phyloP scores from a whole-genome alignment of 1,140 invertebrate species.

The Chrysopa pallens region DNA sequence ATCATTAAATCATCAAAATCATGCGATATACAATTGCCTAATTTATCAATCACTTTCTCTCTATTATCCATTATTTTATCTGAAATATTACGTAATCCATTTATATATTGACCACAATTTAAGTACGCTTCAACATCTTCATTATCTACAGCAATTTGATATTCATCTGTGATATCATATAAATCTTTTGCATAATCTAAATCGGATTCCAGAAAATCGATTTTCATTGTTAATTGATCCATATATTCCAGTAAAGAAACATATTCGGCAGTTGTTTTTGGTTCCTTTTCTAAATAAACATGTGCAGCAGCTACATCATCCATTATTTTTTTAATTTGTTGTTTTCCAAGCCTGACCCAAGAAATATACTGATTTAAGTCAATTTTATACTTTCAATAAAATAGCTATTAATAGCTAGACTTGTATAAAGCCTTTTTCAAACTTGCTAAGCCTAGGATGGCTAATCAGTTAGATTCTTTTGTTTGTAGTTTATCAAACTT shows the following conservation, averaged over 20 bases:
- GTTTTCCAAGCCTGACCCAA: constrained; percentile 32
- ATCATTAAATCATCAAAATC: constrained; percentile 43
- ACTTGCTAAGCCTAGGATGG: no score
- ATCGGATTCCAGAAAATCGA: constrained; percentile 40
- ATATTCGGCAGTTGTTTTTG: constrained; percentile 40
- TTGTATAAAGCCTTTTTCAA: no score
- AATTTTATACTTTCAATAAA: no score
- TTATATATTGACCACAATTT: constrained; percentile 9
- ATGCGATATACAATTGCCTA: constrained; percentile 37
- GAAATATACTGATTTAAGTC: neutral
- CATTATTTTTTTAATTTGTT: constrained; percentile 35
- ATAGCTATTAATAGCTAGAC: no score
- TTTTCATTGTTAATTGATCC: constrained; percentile 36
- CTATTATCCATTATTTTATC: constrained; percentile 33
- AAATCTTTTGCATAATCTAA: constrained; percentile 51
- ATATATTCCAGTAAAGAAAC: constrained; percentile 50
- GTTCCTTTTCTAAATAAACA: constrained; percentile 38
- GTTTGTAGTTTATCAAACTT: no score
- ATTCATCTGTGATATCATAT: constrained; percentile 53
- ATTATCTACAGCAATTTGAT: constrained; percentile 30
- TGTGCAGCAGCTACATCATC: constrained; percentile 38
- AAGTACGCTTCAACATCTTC: neutral
- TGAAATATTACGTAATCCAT: constrained; percentile 28
- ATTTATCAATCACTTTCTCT: constrained; percentile 30
- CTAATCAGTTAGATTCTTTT: no score